These are phyloP conservation scores for Eucidaris tribuloides DNA, from an alignment of 35 echinoderm and acorn worm genomes.

Conservation along the genomic window DNA sequence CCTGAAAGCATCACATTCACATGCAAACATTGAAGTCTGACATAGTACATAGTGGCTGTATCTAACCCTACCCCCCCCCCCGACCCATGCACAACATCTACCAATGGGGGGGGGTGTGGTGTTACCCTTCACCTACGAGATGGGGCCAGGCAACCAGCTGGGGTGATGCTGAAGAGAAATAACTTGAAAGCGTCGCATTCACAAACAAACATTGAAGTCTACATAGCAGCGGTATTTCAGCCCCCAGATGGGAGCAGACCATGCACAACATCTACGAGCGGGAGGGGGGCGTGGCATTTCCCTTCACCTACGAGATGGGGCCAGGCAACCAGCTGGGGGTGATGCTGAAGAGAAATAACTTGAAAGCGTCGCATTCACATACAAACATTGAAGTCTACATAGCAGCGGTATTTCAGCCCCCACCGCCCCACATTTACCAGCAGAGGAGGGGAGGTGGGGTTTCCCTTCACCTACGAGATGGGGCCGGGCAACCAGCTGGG, in stretches of 20 bases:
- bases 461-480: conserved; percentile 82
- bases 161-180: conserved; percentile 62
- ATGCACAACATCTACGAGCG: conserved; percentile 79
- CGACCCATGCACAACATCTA: conserved; percentile 89
- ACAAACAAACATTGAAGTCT: conserved; percentile 48
- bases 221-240: no score
- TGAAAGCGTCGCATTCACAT: conserved; percentile 38
- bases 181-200: conserved; percentile 68
- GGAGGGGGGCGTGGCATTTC: conserved; percentile 43
- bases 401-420: no score
- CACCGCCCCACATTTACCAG: conserved; percentile 75
- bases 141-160: conserved; percentile 89
- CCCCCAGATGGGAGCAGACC: conserved; percentile 98
- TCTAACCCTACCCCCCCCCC: no score
- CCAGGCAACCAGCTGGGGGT: conserved; percentile 78
- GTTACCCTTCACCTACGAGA: conserved; percentile 84
- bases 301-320: conserved; percentile 52
- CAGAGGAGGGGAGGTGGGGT: conserved; percentile 44
- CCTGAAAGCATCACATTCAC: conserved; percentile 53
- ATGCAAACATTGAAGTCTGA: conserved; percentile 52
- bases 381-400: conserved; percentile 45
- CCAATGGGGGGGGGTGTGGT: conserved; percentile 27
- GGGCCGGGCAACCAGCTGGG: conserved; percentile 90
- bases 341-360: conserved; percentile 50
- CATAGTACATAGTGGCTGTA: not conserved